Base-by-base conservation (phyloP, 2,113 vertebrate genomes). In the Ia io region DNA sequence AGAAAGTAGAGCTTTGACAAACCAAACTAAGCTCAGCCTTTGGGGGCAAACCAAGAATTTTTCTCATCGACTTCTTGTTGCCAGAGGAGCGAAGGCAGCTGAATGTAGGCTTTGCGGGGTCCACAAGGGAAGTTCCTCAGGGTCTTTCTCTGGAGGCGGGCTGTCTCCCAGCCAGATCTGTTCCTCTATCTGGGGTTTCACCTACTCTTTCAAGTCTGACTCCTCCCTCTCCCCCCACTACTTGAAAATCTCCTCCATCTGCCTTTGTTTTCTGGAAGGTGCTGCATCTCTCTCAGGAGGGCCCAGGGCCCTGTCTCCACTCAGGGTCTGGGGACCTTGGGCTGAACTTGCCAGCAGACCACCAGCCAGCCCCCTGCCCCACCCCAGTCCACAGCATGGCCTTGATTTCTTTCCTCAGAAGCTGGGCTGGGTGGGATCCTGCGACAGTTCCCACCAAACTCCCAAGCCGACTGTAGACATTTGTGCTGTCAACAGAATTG, bases 241-340 rank as follows among this genome's bases (percentile, higher is more conserved):
- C 88, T 97, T 97, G 92, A 97, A 98, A 94, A 97, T 96, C 80
- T 95, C 97, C 95, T 89, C 93, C 83, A 97, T 65, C 95, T 95
- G 94, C 74, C 88, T 98, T 98, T 97, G 96, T 97, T 97, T 97
- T 94, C 94, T 95, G 84, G 69, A 95, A 97, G 93, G 96, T 92
- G 82, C 90, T 88, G 86, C 69, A 78, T 94, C 88, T 97, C 95
- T 95, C 87, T 89, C 79, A 94, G 93, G 96, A 98, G 83, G 79
- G 71, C 5, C 92, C 96, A 94, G 90, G 86, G 96, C 93, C 94
- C 93, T 90, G 94, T 91, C 83, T 96, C 85, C 84, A 35, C 73
- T 96, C 92, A 94, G 90, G 88, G 53, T 49, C 74, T 86, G 78
- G 92, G 84, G 37, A 71, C 73, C 35, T 0, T 37, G 74, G 70